Evolutionary conservation across 2,113 vertebrate species (phyloP).

Genomic region (Cricetomys ansorgei): DNA sequence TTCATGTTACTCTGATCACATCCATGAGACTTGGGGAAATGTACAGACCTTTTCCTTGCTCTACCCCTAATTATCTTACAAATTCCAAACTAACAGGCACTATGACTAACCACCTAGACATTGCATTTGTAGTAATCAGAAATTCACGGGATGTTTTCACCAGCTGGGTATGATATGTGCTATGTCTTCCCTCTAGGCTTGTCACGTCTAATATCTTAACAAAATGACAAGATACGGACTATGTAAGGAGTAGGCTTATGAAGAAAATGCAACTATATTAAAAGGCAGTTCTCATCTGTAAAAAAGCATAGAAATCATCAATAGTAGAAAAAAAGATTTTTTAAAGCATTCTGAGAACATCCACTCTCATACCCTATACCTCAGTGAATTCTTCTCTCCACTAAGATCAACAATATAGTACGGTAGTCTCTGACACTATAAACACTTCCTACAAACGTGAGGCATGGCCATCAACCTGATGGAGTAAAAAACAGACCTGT

Average conservation of each 20-base stretch:
- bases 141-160: conserved; percentile 22
- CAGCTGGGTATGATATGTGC: neutral
- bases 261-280: neutral
- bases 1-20: neutral
- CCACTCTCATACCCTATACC: neutral
- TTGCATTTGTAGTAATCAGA: neutral
- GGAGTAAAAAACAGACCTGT: neutral
- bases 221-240: conserved; percentile 28
- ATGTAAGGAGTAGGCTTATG: neutral
- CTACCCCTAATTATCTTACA: conserved; percentile 10
- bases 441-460: neutral
- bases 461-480: neutral
- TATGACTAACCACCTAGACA: conserved; percentile 5
- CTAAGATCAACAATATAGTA: neutral
- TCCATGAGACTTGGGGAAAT: neutral
- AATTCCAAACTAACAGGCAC: conserved; percentile 2
- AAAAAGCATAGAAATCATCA: neutral
- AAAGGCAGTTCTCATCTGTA: neutral
- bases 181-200: conserved; percentile 23
- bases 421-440: neutral
- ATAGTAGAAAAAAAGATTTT: neutral
- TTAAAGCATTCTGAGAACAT: neutral
- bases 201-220: conserved; percentile 40
- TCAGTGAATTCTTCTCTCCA: neutral
- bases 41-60: neutral